A percentile compares a stretch with the other conserved stretches of the same genome.
Evolutionary conservation across 2,888 invertebrate genomes (phyloP).

Genomic region (Diadromus collaris): DNA sequence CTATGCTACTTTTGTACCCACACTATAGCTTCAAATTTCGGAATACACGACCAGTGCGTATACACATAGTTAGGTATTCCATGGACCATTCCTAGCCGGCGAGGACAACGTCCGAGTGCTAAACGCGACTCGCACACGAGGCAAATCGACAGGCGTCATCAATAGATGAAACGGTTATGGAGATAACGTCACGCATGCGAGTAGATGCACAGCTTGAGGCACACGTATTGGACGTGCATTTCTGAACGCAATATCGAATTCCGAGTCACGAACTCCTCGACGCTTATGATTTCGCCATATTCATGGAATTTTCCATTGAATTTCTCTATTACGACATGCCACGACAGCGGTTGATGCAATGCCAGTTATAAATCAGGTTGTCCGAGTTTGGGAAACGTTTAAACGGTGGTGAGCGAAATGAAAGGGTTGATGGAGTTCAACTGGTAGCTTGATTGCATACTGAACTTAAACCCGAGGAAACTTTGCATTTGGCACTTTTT

Average conservation of each 20-base stretch:
- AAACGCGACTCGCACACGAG: conserved; percentile 53
- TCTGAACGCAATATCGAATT: conserved; percentile 49
- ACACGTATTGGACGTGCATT: conserved; percentile 23
- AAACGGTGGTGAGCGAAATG: background rate
- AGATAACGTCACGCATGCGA: conserved; percentile 25
- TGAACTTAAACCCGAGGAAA: background rate
- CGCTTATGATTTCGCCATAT: conserved; percentile 23
- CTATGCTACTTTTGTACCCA: conserved; percentile 16
- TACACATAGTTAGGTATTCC: conserved; percentile 16
- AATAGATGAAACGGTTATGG: conserved; percentile 43
- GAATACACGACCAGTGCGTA: conserved; percentile 25
- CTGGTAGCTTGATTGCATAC: background rate
- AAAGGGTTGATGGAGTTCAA: background rate
- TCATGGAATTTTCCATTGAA: conserved; percentile 11
- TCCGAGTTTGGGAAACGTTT: background rate
- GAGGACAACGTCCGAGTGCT: conserved; percentile 49
- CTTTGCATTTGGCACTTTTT: background rate
- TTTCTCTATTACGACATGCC: background rate
- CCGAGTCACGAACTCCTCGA: conserved; percentile 25
- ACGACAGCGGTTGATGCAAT: background rate
- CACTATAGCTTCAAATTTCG: conserved; percentile 6
- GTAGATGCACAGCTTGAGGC: conserved; percentile 22
- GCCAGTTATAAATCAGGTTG: background rate
- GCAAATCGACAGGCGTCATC: conserved; percentile 59
- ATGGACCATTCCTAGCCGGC: conserved; percentile 26